Evolutionary conservation across 2,113 vertebrate species (phyloP).

Genomic region (Lophotis ruficrista): DNA sequence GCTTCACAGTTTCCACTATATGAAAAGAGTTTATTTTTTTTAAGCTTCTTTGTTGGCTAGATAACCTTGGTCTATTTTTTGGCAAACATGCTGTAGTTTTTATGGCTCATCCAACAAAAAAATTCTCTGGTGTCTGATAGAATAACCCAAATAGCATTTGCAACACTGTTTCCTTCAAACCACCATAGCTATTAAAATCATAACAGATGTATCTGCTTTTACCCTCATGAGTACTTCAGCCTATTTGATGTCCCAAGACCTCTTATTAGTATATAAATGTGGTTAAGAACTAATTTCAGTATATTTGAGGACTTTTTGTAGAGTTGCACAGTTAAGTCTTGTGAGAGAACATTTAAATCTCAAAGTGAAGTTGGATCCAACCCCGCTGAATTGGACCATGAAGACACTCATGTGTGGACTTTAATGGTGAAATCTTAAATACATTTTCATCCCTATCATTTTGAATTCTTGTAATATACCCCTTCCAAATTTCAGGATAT

Average conservation of each 20-base stretch:
- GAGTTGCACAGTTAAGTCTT: neutral
- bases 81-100: neutral
- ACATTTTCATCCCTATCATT: neutral
- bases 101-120: neutral
- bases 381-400: accelerated
- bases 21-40: neutral
- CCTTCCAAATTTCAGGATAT: neutral
- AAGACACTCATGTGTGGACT: neutral
- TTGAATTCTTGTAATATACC: neutral
- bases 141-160: neutral
- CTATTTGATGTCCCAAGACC: neutral
- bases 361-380: neutral
- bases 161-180: neutral
- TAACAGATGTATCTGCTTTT: neutral
- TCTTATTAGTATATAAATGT: neutral
- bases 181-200: neutral
- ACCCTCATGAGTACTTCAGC: neutral
- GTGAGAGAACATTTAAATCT: neutral
- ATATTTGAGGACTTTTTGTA: neutral
- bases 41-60: neutral
- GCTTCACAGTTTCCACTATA: neutral
- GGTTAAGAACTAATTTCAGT: neutral
- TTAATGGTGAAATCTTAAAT: neutral
- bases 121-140: neutral
- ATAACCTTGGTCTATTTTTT: neutral